Conservation (phyloP, 2,797 vertebrate species). For the Sternarchorhynchus goeldii region DNA sequence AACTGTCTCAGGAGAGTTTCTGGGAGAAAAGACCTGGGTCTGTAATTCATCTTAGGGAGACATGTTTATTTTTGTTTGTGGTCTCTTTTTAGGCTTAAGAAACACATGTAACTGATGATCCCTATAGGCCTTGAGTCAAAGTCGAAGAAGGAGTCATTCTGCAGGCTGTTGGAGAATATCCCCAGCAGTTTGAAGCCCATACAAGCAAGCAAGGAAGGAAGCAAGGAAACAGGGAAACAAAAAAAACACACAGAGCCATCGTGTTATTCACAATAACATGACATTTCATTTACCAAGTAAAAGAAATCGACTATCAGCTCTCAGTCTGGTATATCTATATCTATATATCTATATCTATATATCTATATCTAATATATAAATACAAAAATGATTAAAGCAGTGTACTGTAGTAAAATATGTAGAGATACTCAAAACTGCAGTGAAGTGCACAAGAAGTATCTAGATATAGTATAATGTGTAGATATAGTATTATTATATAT, state of each 20-base stretch:
- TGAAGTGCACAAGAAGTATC: not conserved
- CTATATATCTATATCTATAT: too few relatives aligned
- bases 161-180: slow-evolving; percentile 22
- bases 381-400: too few relatives aligned
- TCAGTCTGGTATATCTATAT: too few relatives aligned
- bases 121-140: slow-evolving; percentile 39
- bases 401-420: too few relatives aligned
- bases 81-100: slow-evolving; percentile 47
- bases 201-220: too few relatives aligned
- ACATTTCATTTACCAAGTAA: not conserved
- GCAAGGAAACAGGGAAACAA: not conserved
- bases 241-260: slow-evolving; percentile 1
- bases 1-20: slow-evolving; percentile 47
- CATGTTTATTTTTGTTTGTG: slow-evolving; percentile 59
- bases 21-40: slow-evolving; percentile 51
- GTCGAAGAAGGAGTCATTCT: slow-evolving; percentile 47
- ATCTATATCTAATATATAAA: too few relatives aligned
- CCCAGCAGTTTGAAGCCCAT: not conserved
- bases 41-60: slow-evolving; percentile 58
- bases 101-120: slow-evolving; percentile 47
- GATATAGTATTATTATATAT: too few relatives aligned
- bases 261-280: slow-evolving; percentile 1
- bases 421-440: not conserved
- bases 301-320: not conserved
- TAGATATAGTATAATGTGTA: too few relatives aligned